Evolutionary conservation across 2,113 vertebrate genomes (phyloP).

Genomic region (Lagopus leucura): DNA sequence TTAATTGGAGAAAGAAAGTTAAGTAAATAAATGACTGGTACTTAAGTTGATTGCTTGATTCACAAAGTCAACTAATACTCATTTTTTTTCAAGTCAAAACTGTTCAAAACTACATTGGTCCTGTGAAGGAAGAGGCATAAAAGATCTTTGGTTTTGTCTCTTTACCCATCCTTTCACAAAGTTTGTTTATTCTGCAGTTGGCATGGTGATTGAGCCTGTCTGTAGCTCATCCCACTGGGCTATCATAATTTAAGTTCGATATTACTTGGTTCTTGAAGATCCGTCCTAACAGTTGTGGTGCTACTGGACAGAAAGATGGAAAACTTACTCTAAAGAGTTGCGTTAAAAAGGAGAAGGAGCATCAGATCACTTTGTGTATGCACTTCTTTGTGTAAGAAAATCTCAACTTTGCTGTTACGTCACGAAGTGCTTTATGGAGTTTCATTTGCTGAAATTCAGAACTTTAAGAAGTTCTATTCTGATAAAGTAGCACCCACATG

Average conservation of each 20-base stretch:
- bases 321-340: background rate
- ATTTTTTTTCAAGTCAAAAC: background rate
- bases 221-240: background rate
- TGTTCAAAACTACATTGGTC: background rate
- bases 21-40: background rate
- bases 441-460: background rate
- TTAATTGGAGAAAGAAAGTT: background rate
- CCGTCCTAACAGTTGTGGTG: accelerated
- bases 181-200: background rate
- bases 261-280: background rate
- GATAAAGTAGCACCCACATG: background rate
- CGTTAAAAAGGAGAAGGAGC: background rate
- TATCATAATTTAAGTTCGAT: background rate
- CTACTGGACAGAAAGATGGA: background rate
- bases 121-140: background rate
- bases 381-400: background rate
- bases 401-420: background rate
- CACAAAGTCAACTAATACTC: background rate
- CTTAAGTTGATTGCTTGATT: background rate
- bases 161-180: background rate
- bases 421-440: background rate
- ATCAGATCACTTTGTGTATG: background rate
- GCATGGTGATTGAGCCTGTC: background rate
- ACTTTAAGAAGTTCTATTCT: background rate
- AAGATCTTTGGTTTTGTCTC: background rate